Evolutionary conservation across 2,113 vertebrate genomes (phyloP), one percentile per base, ranked within the genome.

Genomic region (Semnornis frantzii): DNA sequence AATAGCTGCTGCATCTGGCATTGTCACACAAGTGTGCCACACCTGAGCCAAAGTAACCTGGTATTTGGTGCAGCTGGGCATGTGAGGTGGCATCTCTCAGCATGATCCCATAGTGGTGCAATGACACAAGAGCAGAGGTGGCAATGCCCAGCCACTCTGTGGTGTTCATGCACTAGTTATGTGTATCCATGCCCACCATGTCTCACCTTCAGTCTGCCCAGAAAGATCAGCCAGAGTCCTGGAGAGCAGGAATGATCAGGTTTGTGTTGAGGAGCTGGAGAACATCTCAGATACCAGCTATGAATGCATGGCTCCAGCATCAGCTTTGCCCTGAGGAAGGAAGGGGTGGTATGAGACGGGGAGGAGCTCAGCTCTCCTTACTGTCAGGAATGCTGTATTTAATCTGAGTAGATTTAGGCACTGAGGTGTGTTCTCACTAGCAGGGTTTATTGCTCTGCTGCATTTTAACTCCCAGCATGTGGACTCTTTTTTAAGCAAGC

Each of bases 401-500:
- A 87, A 64, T 30, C 78, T 18, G 34, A 58, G 72, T 13, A 76
- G 75, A 80, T 73, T 74, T 79, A 89, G 62, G 55, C 33, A 89
- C 0, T 39, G 2, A 62, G 63, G 80, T 62, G 17, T 71, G 60
- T 90, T 94, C 68, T 88, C 69, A 64, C 34, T 74, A 68, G 69
- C 42, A 83, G 48, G 57, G 37, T 55, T 91, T 95, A 24, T 63
- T 80, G 85, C 62, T 63, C 48, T 4, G 4, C 25, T 90, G 82
- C 72, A 37, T 71, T 80, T 77, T 37, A 74, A 80, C 18, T 95
- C 85, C 79, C 48, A 83, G 72, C 58, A 92, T 2, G 1, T 21
- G 58, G 88, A 71, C 62, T 63, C 50, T 68, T 72, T 90, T 87
- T 77, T 89, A 72, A 90, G 72, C 60, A 74, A 83, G 85, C 68